phyloP scores from a whole-genome alignment of 1,140 invertebrate genomes.

The Musca domestica region DNA sequence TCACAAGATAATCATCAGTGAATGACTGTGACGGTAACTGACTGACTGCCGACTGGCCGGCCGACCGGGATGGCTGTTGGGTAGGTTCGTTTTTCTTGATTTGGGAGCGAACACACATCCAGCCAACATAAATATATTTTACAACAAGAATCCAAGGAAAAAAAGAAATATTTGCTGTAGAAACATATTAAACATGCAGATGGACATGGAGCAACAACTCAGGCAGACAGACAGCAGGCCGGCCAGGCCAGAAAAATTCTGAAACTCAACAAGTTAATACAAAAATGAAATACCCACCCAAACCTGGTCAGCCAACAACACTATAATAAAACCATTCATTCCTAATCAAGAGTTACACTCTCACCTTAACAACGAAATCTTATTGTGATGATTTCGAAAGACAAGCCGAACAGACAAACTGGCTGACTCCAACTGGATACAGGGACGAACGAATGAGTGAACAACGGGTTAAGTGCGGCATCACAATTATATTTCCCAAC shows the following conservation, averaged over 20 bases:
- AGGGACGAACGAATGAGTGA: too few relatives aligned
- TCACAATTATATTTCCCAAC: too few relatives aligned
- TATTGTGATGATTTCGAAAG: too few relatives aligned
- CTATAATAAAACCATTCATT: too few relatives aligned
- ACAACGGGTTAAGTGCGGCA: too few relatives aligned
- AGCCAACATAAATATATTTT: slow-evolving; percentile 1
- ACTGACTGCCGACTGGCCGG: neutral
- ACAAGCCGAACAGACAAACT: too few relatives aligned
- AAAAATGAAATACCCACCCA: slow-evolving; percentile 1
- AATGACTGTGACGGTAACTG: too few relatives aligned
- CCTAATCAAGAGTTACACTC: too few relatives aligned
- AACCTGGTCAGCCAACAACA: neutral
- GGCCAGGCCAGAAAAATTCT: slow-evolving; percentile 9
- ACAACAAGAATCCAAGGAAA: neutral
- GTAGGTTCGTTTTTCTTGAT: neutral
- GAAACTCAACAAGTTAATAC: slow-evolving; percentile 13
- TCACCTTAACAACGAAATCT: too few relatives aligned
- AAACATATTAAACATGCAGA: slow-evolving; percentile 3
- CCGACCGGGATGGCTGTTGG: too few relatives aligned
- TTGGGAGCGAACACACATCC: slow-evolving; percentile 11
- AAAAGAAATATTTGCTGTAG: neutral
- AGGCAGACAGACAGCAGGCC: neutral
- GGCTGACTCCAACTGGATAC: too few relatives aligned
- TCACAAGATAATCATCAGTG: slow-evolving; percentile 18
- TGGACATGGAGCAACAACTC: neutral